Evolutionary conservation across 2,888 invertebrate species (phyloP).

Genomic region (Oxycera nigricornis): DNA sequence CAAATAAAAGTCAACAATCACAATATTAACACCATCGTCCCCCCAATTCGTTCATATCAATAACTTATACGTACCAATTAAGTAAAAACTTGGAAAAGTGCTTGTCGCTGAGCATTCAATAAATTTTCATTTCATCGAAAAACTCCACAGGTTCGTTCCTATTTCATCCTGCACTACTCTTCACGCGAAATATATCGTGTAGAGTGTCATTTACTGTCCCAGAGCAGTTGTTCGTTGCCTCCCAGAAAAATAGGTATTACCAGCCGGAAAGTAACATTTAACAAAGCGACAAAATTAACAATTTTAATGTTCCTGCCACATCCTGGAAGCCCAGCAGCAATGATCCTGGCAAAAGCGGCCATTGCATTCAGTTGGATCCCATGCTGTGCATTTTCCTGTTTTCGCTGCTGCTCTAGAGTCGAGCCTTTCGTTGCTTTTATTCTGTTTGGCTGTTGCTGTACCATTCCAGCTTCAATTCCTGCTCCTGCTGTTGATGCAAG

Average conservation of each 20-base stretch:
- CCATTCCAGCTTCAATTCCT: neutral
- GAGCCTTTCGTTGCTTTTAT: neutral
- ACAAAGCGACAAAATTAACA: slow-evolving; percentile 40
- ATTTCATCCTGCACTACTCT: neutral
- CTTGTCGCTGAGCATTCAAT: slow-evolving; percentile 17
- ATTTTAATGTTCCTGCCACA: slow-evolving; percentile 40
- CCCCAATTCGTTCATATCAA: neutral
- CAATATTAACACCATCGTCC: neutral
- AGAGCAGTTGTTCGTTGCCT: neutral
- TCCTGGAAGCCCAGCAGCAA: slow-evolving; percentile 14
- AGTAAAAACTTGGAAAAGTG: slow-evolving; percentile 12
- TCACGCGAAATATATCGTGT: neutral
- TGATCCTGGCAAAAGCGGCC: neutral
- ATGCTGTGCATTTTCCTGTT: slow-evolving; percentile 38
- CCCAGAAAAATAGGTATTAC: slow-evolving; percentile 22
- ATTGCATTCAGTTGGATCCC: slow-evolving; percentile 18
- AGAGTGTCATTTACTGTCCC: neutral
- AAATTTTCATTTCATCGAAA: slow-evolving; percentile 22
- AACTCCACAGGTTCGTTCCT: slow-evolving; percentile 16
- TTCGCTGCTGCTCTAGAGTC: neutral
- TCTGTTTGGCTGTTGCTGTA: neutral
- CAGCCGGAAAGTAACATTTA: slow-evolving; percentile 38
- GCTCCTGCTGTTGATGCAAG: slow-evolving; percentile 1
- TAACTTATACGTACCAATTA: slow-evolving; percentile 12
- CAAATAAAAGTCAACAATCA: neutral